These are phyloP conservation scores for Lamprotornis superbus DNA, from an alignment of 2,113 vertebrate species.

Conservation along the genomic window DNA sequence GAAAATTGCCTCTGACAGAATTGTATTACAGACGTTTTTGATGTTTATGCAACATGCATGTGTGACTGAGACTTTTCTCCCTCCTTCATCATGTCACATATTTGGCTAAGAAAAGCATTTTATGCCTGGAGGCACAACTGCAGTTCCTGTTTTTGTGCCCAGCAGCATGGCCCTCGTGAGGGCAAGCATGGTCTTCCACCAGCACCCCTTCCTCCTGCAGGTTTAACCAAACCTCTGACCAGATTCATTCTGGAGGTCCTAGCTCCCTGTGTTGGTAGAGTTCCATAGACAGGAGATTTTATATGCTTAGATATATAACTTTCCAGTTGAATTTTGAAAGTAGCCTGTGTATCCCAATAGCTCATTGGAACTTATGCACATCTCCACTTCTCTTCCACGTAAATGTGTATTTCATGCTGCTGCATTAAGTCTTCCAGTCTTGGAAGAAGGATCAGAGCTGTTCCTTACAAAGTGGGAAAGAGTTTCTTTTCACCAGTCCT, in stretches of 20 bases:
- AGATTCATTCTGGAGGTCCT: background rate
- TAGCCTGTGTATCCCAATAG: background rate
- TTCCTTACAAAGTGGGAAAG: background rate
- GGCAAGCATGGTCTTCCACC: background rate
- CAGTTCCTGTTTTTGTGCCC: background rate
- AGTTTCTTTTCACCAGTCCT: background rate
- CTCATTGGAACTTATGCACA: background rate
- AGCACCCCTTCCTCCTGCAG: background rate
- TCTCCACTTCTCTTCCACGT: background rate
- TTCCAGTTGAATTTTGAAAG: background rate
- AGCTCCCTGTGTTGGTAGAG: background rate
- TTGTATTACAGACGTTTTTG: background rate
- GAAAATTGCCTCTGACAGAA: background rate
- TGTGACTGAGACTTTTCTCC: background rate
- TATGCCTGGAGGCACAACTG: background rate
- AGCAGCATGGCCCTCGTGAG: accelerated
- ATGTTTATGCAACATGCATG: background rate
- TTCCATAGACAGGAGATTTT: background rate
- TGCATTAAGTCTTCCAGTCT: background rate
- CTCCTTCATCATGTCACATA: background rate
- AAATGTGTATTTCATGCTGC: background rate
- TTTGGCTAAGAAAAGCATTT: background rate
- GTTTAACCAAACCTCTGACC: background rate
- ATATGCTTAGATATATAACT: background rate
- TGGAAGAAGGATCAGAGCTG: background rate